Evolutionary conservation across 2,888 invertebrate species (phyloP).

Genomic region (Volucella zonaria): DNA sequence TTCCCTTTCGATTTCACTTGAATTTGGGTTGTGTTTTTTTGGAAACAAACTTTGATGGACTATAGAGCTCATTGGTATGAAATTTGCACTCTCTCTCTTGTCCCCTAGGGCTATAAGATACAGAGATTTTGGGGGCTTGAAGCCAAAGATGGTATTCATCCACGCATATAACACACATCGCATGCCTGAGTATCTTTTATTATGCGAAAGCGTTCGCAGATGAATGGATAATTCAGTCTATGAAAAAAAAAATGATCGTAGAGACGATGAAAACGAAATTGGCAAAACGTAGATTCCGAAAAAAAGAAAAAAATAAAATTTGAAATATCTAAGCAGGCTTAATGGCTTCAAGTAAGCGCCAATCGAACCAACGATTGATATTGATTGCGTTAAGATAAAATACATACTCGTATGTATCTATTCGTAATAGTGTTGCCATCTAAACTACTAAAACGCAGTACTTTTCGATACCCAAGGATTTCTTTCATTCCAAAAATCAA

Average conservation of each 20-base stretch:
- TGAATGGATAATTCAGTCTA: constrained; percentile 11
- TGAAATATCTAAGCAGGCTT: constrained; percentile 8
- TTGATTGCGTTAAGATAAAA: constrained; percentile 37
- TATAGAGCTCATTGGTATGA: constrained; percentile 39
- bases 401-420: too few species aligned
- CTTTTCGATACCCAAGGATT: too few species aligned
- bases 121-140: constrained; percentile 16
- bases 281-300: constrained; percentile 1
- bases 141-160: constrained; percentile 41
- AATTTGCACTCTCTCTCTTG: constrained; percentile 52
- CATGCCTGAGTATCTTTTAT: constrained; percentile 22
- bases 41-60: constrained; percentile 7
- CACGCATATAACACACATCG: constrained; percentile 39
- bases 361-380: constrained; percentile 12
- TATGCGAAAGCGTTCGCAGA: background rate
- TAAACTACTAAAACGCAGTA: too few species aligned
- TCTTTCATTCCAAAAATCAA: too few species aligned
- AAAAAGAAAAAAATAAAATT: constrained; percentile 1
- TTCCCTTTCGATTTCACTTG: constrained; percentile 69
- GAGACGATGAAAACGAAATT: background rate
- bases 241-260: background rate
- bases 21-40: background rate
- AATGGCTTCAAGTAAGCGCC: constrained; percentile 23
- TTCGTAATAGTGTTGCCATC: too few species aligned
- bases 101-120: constrained; percentile 13